A percentile compares a stretch with the other conserved stretches of the same genome.
Conservation (phyloP, 2,113 vertebrate species). For the Sinocyclocheilus anshuiensis region DNA sequence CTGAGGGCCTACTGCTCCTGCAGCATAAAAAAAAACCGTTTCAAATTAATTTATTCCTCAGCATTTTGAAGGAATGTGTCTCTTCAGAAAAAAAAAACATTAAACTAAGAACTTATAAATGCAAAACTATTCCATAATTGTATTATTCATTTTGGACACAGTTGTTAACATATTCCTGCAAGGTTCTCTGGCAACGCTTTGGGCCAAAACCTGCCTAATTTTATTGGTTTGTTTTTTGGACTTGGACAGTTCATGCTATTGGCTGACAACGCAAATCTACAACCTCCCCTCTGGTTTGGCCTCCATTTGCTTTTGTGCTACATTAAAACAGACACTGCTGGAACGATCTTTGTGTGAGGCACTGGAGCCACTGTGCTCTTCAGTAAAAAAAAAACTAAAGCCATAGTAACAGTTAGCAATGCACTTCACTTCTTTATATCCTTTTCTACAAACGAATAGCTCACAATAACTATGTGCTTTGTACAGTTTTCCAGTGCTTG, state of each 20-base stretch:
- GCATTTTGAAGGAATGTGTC: neutral
- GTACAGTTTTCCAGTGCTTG: constrained; percentile 20
- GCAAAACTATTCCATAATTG: neutral
- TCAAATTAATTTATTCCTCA: neutral
- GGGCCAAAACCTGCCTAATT: neutral
- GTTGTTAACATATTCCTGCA: neutral
- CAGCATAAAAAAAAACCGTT: neutral
- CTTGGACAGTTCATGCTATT: neutral
- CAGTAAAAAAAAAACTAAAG: neutral
- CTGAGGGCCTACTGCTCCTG: neutral
- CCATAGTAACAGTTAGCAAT: constrained; percentile 40
- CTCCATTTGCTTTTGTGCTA: neutral
- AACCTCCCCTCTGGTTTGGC: neutral
- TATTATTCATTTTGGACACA: neutral
- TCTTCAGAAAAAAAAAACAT: neutral
- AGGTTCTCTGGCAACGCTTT: neutral
- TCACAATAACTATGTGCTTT: neutral
- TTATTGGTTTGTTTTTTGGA: neutral
- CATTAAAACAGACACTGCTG: constrained; percentile 17
- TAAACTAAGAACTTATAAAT: neutral
- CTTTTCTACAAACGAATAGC: neutral
- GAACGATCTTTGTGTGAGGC: too few relatives aligned
- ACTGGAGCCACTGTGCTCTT: constrained; percentile 7
- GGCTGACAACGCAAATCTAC: neutral
- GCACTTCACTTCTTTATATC: neutral